Conservation (phyloP, 2,113 vertebrate species). For the Phainopepla nitens region DNA sequence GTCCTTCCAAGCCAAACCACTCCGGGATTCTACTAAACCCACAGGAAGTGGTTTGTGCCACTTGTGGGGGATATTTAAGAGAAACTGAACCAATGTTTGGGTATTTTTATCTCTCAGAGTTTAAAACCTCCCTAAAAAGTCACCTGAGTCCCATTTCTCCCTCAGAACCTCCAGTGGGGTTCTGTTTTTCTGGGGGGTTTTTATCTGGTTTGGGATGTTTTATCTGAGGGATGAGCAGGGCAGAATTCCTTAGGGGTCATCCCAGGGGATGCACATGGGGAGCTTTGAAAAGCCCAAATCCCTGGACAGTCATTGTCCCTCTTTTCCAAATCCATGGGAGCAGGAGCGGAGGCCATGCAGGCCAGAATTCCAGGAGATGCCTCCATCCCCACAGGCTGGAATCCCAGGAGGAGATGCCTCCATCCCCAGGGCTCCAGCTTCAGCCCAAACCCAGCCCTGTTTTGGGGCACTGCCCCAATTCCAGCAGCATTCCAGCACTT, state of each 20-base stretch:
- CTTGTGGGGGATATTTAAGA: background rate
- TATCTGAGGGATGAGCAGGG: background rate
- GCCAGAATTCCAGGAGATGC: background rate
- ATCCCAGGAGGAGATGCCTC: background rate
- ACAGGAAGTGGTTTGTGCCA: background rate
- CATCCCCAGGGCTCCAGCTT: background rate
- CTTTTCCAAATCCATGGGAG: rapidly evolving
- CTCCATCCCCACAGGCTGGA: background rate
- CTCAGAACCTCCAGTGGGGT: too few relatives aligned
- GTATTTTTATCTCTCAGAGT: background rate
- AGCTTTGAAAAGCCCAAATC: background rate
- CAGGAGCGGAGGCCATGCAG: background rate
- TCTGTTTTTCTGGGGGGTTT: background rate
- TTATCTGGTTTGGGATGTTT: background rate
- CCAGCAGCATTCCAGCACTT: background rate
- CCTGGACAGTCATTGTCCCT: background rate
- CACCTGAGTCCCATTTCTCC: background rate
- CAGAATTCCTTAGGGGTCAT: too few relatives aligned
- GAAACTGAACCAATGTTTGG: background rate
- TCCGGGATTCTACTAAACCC: background rate
- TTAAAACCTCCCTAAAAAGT: background rate
- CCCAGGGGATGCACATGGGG: rapidly evolving
- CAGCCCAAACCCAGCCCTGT: background rate
- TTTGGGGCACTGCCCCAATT: background rate
- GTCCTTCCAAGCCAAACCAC: background rate